Base-by-base conservation (phyloP, 2,888 invertebrate genomes). In the Parthenolecanium corni region DNA sequence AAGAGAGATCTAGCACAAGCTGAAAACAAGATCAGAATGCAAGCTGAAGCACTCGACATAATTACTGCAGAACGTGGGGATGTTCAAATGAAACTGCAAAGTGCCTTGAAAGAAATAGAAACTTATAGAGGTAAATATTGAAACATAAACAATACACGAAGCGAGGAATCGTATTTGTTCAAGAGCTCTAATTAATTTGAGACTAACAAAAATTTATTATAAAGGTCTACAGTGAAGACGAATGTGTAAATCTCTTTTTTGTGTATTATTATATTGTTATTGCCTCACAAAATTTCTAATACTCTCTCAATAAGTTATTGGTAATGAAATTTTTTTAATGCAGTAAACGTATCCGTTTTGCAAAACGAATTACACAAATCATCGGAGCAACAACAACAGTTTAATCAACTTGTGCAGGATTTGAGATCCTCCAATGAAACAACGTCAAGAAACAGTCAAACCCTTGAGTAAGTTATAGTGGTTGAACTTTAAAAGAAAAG, bases 21-120 rank as follows among this genome's bases (percentile, higher is more conserved):
- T 11, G 51, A 49, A 23, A 46, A 38, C 40, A 61, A 61, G 24
- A 51, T 61, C 24, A 61, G 38, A 51, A 61, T 61, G 61, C 61
- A 61, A 40, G 40, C 51, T 21, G 18, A 61, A 21, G 61, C 61
- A 18, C 23, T 61, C n/a, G 61, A 61, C 38, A 51, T 61, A 38
- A 24, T 61, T 40, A 61, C 40, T 2, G 24, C 51, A 16, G 61
- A 61, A n/a, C 18, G 61, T 11, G 61, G 49, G 38, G 61, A 61
- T 21, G 23, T 49, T 9, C 38, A 61, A 14, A 6, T 16, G 3
- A 61, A 61, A 38, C 14, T 61, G 14, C 24, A 36, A 25, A 61
- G 12, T 12, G 38, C 23, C 5, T 23, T 49, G 3, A 14, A 49
- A 14, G 49, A 49, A 49, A 49, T 49, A 5, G 49, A 21, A 20